Evolutionary conservation across 2,888 invertebrate genomes (phyloP).

Genomic region (Tolmerus cingulatus): DNA sequence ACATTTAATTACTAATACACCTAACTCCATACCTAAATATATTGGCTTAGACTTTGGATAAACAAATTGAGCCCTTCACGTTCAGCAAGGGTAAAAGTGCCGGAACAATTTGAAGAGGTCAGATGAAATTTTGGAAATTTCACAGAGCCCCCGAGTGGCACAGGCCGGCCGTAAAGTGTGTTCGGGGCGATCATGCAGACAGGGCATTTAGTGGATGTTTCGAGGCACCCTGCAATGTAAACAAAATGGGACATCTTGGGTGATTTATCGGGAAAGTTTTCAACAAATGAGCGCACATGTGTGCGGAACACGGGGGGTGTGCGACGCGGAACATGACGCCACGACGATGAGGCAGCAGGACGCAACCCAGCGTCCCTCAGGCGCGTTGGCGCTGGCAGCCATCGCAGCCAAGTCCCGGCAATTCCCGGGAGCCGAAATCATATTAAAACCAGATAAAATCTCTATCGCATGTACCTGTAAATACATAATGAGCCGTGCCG

Average conservation of each 20-base stretch:
- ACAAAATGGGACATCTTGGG: constrained; percentile 30
- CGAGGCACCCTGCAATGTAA: constrained; percentile 15
- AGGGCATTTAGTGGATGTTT: constrained; percentile 27
- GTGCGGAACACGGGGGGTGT: background rate
- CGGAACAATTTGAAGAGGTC: background rate
- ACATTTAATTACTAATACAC: background rate
- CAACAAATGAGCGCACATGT: constrained; percentile 29
- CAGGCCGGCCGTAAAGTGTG: constrained; percentile 15
- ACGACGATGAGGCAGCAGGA: background rate
- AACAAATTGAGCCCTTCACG: background rate
- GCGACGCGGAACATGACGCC: background rate
- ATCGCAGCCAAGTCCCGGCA: background rate
- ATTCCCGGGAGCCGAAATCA: constrained; percentile 3
- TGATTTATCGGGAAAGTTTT: constrained; percentile 41
- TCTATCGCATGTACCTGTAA: background rate
- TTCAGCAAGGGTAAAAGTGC: background rate
- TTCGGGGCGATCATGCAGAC: constrained; percentile 11
- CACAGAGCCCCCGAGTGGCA: constrained; percentile 3
- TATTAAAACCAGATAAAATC: constrained; percentile 29
- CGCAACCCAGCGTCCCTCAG: background rate
- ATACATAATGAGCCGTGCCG: background rate
- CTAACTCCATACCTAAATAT: background rate
- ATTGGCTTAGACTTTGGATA: background rate
- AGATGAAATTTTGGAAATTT: background rate
- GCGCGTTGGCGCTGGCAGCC: background rate